Base-by-base conservation (phyloP, 2,888 invertebrate species). In the Catocala nupta region DNA sequence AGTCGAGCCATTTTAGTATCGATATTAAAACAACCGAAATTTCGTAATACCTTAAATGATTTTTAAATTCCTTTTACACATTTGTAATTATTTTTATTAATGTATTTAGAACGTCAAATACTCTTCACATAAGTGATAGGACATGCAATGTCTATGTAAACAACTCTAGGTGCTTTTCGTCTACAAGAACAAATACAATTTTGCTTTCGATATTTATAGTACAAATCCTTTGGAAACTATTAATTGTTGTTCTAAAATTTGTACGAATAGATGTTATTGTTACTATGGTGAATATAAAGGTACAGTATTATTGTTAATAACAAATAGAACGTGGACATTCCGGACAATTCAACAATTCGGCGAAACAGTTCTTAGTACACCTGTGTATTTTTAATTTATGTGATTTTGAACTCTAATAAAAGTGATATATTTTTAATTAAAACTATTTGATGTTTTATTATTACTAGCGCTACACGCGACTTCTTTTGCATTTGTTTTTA, bases 391-490 rank as follows among this genome's bases (percentile, higher is more conserved):
- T 67, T 80, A 65, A 72, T 73, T 81, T 72, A 76, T 85, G 78
- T 83, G 75, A 82, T 80, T 83, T 84, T 83, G 71, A 83, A 83
- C 75, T 82, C 75, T 82, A 76, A 90, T 87, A 90, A 91, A 89
- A 91, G 86, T 90, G 89, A 90, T 91, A 90, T 91, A 90, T 92
- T 91, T 91, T 87, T 87, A 85, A 80, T 70, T 25, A 47, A 48
- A 55, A 7, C 5, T 36, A 10, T 55, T 47, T 45, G 8, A 5
- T 39, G 36, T 39, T 39, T 39, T 39, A 39, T 39, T 7, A 1
- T 39, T 25, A 25, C 25, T 25, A 3, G 25, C 25, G 2, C 16
- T 16, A 25, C 25, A 25, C 1, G 25, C 3, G 25, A 25, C 25
- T 25, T 25, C n/a, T n/a, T n/a, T n/a, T n/a, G n/a, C n/a, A n/a